Base-by-base conservation (phyloP, 2,888 invertebrate species). In the Caenorhabditis macrosperma region DNA sequence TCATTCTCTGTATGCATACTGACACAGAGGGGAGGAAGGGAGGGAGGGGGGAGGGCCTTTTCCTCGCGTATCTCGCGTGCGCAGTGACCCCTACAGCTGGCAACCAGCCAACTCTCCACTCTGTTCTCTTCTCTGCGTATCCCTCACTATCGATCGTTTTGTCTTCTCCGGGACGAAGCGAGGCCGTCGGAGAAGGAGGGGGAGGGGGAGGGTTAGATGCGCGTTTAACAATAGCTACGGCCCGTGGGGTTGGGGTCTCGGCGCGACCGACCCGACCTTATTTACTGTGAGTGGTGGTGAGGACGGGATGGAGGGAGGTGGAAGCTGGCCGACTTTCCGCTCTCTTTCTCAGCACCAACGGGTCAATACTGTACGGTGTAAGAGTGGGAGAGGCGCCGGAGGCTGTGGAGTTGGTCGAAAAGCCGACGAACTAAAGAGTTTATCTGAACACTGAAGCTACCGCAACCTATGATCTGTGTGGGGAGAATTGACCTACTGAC, bases 71-170 rank as follows among this genome's bases (percentile, higher is more conserved):
- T 60, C 60, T 52, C 69, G 60, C 69, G 57, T 64, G 64, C 63
- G 64, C 64, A 59, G 44, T 66, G 64, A 74, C 64, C 64, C 64
- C 74, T 74, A 74, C 74, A 64, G 64, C 74, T 74, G 72, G 72
- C 72, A 72, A 48, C 46, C 72, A 72, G 72, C 72, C 72, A 72
- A 74, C 74, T 64, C 48, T 64, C 41, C 48, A 54, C 60, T 38
- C 50, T 55, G 35, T 71, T 48, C 55, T 72, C 41, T 46, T 59
- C 48, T 64, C 74, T 74, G 50, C 69, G 61, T 61, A 28, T 69
- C 69, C 60, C 15, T 60, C 28, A 46, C 41, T 57, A 72, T 72
- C 48, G 72, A 72, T 72, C 50, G 72, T 52, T 55, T 71, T 60
- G 60, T 69, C 60, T 61, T 52, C 52, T 61, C 28, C 55, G 26